These are phyloP conservation scores for Asobara japonica DNA, from an alignment of 1,140 invertebrate species.

Conservation along the genomic window DNA sequence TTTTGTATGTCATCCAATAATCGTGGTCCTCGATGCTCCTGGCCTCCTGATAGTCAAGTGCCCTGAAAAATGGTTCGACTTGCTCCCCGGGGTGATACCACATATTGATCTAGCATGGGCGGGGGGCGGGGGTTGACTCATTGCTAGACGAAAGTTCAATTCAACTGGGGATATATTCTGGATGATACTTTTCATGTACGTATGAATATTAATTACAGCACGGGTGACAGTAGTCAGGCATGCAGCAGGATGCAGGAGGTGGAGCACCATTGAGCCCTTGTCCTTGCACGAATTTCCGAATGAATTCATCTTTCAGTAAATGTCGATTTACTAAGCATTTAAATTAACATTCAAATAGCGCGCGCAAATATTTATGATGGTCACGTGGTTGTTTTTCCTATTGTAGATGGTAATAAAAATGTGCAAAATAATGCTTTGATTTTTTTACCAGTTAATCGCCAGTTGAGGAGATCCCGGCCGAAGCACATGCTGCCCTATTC, in stretches of 20 bases:
- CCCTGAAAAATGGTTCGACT: slow-evolving; percentile 48
- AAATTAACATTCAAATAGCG: too few relatives aligned
- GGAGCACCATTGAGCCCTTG: slow-evolving; percentile 43
- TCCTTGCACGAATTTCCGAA: slow-evolving; percentile 36
- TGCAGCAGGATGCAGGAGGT: slow-evolving; percentile 54
- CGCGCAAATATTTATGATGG: too few relatives aligned
- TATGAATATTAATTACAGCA: slow-evolving; percentile 67
- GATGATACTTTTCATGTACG: slow-evolving; percentile 31
- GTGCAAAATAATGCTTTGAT: too few relatives aligned
- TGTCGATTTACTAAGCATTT: neutral
- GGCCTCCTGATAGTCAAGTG: slow-evolving; percentile 54
- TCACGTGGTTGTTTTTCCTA: too few relatives aligned
- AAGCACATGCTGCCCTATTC: slow-evolving; percentile 36
- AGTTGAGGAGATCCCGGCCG: slow-evolving; percentile 16
- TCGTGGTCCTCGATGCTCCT: slow-evolving; percentile 44
- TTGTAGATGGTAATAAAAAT: too few relatives aligned
- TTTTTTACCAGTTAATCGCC: neutral
- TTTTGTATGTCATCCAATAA: slow-evolving; percentile 66
- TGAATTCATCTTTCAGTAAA: neutral
- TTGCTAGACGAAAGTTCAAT: neutral
- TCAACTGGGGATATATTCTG: neutral
- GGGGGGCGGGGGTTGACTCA: neutral
- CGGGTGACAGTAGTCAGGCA: slow-evolving; percentile 61
- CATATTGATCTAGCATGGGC: neutral
- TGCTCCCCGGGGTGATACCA: neutral